Percentiles rank a stretch among this genome's conserved stretches.
Evolutionary conservation across 1,140 invertebrate genomes (phyloP).

Genomic region (Alviniconcha marisindica): DNA sequence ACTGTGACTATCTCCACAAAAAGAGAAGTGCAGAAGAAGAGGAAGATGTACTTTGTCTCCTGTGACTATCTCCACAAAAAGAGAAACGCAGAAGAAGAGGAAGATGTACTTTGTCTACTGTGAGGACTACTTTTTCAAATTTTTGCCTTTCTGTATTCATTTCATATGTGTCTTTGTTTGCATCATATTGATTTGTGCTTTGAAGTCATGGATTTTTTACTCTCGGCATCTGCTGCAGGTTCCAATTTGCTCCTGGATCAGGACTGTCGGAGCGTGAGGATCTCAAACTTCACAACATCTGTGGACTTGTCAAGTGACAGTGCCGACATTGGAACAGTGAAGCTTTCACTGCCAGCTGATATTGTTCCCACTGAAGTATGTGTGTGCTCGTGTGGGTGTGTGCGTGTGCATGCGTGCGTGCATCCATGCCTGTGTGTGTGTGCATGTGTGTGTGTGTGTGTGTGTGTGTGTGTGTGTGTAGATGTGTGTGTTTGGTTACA

Average conservation of each 20-base stretch:
- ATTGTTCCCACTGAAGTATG: constrained; percentile 2
- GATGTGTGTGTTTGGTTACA: neutral
- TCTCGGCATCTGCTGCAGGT: neutral
- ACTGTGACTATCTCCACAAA: too few relatives aligned
- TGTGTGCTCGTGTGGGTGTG: neutral
- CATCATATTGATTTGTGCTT: too few relatives aligned
- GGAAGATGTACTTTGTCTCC: too few relatives aligned
- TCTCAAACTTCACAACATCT: constrained; percentile 11
- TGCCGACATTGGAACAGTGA: constrained; percentile 19
- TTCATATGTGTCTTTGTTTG: too few relatives aligned
- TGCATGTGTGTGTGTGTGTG: neutral
- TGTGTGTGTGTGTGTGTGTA: constrained; percentile 1
- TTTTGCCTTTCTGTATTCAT: too few relatives aligned
- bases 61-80: too few relatives aligned
- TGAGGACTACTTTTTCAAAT: too few relatives aligned
- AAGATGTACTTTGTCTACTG: too few relatives aligned
- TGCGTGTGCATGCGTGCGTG: neutral
- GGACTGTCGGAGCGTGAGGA: neutral
- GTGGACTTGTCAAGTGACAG: neutral
- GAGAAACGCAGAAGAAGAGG: too few relatives aligned
- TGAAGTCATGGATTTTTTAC: too few relatives aligned
- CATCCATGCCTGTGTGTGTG: neutral
- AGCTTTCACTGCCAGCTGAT: neutral
- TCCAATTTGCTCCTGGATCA: constrained; percentile 17
- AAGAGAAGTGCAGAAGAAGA: too few relatives aligned